A percentile compares a stretch with the other conserved stretches of the same genome.
phyloP scores from a whole-genome alignment of 2,797 vertebrate genomes.

The Pseudomugil tenellus region DNA sequence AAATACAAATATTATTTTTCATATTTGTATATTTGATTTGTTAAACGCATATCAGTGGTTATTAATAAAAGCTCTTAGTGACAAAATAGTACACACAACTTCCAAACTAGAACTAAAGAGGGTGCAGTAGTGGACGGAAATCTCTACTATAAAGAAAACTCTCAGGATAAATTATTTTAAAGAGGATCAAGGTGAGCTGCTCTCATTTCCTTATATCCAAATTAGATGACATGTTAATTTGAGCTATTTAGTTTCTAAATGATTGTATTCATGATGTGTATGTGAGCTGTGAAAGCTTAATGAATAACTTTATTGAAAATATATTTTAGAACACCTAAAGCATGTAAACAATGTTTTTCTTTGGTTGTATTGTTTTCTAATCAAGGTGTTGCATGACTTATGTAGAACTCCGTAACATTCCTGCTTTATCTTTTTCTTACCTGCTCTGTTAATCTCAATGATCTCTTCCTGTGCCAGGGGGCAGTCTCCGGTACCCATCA shows the following conservation, averaged over 20 bases:
- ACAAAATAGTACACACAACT: no score
- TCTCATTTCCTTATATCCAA: no score
- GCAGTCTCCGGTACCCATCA: slow-evolving; percentile 91
- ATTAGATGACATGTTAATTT: no score
- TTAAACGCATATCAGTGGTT: not conserved
- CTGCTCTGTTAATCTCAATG: slow-evolving; percentile 94
- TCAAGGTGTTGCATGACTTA: not conserved
- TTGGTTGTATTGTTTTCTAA: not conserved
- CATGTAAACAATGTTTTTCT: no score
- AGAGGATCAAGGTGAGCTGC: not conserved
- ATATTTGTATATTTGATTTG: not conserved
- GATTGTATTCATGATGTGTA: not conserved
- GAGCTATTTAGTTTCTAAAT: not conserved
- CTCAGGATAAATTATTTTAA: not conserved
- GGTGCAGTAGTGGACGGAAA: not conserved
- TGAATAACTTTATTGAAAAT: not conserved
- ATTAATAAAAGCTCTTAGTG: not conserved
- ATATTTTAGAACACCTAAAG: no score
- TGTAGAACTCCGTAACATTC: not conserved
- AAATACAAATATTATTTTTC: not conserved
- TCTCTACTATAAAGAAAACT: not conserved
- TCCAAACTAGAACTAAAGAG: not conserved
- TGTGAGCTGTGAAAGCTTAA: not conserved
- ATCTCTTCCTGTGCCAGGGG: slow-evolving; percentile 95
- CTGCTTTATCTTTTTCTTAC: slow-evolving; percentile 58